Evolutionary conservation across 1,140 invertebrate genomes (phyloP), one percentile per base, ranked within the genome.

Genomic region (Mycetomoellerius zeteki): DNA sequence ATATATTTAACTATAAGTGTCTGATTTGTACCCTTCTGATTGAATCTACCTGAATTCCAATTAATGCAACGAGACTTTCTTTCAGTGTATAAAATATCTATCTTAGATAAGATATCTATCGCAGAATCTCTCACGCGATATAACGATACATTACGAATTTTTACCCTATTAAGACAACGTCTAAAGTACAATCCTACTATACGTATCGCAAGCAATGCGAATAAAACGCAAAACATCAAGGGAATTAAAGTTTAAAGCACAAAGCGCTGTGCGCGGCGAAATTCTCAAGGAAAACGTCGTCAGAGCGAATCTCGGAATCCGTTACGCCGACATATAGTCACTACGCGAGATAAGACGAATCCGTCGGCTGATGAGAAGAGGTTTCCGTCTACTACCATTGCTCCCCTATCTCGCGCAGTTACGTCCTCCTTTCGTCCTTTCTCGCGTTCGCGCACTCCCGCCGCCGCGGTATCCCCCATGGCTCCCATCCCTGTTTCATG

Each of bases 321-420:
- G 76, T 80, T 65, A 65, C 60, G 60, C 37, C 37, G 75, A 21
- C 27, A n/a, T n/a, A 78, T 30, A 50, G 64, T 81, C 50, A 47
- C 58, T n/a, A n/a, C 1, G 27, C n/a, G 80, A 84, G 62, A 75
- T 84, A 84, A 50, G 54, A 75, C 80, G 72, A 84, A 84, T 73
- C 69, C 69, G 54, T 60, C 69, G 43, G 54, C 24, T 62, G 69
- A 75, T 73, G 80, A 84, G 67, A 82, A 73, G 80, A 82, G 54
- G 54, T 33, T 62, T 21, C 67, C 69, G 21, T 60, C 27, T 73
- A 30, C 27, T 73, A 30, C 37, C 27, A 21, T 50, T 54, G 30
- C 21, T 58, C 37, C n/a, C 52, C 24, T 43, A 73, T 82, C 52
- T 43, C 54, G 52, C 37, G 19, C 43, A 80, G 64, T 50, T 78